Evolutionary conservation across 2,797 vertebrate species (phyloP).

Genomic region (Sparus aurata): DNA sequence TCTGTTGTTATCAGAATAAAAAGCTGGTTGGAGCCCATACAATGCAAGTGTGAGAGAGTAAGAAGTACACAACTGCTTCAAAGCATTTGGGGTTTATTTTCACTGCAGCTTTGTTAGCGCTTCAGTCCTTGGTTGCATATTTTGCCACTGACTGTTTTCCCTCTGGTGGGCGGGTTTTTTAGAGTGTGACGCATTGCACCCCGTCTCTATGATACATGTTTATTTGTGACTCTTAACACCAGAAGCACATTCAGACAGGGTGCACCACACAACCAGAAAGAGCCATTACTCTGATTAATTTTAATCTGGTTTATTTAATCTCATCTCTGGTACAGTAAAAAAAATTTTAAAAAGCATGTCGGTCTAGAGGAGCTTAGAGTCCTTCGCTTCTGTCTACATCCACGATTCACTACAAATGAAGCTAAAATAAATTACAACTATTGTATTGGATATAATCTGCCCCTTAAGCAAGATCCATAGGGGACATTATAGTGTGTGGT

Average conservation of each 20-base stretch:
- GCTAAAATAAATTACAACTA: constrained; percentile 65
- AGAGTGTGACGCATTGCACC: too few species aligned
- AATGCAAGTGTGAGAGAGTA: too few species aligned
- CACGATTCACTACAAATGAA: constrained; percentile 52
- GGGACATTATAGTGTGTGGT: constrained; percentile 50
- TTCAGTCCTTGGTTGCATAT: too few species aligned
- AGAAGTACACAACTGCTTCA: too few species aligned
- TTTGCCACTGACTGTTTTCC: too few species aligned
- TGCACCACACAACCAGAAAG: constrained; percentile 22
- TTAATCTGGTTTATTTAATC: constrained; percentile 54
- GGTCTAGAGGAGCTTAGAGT: constrained; percentile 17
- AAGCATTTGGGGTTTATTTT: too few species aligned
- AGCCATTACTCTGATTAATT: not conserved
- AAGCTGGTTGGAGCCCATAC: too few species aligned
- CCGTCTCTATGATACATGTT: not conserved
- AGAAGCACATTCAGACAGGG: constrained; percentile 11
- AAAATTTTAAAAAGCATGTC: constrained; percentile 44
- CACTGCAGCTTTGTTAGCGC: too few species aligned
- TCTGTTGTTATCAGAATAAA: too few species aligned
- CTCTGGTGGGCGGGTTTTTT: too few species aligned
- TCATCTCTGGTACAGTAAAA: constrained; percentile 38
- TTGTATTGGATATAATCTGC: constrained; percentile 57
- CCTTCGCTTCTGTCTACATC: constrained; percentile 15
- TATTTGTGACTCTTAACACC: constrained; percentile 33
- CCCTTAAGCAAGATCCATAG: constrained; percentile 69